Percentiles rank a stretch among this genome's conserved stretches.
Evolutionary conservation across 2,797 vertebrate species (phyloP).

Genomic region (Cheirogaleus major): DNA sequence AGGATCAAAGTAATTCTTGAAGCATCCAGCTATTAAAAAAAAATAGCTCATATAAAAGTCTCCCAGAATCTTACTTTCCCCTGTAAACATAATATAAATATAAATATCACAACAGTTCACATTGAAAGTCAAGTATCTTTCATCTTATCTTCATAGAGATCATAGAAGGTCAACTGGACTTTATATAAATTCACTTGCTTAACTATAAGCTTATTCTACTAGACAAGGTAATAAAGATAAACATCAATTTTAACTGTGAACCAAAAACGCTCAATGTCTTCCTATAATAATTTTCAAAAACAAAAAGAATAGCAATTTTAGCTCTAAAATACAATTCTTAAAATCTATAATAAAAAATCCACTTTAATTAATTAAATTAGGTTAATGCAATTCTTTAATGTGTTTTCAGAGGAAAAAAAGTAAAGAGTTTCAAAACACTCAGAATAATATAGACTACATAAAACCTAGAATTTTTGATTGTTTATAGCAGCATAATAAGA

Average conservation of each 20-base stretch:
- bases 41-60: not conserved
- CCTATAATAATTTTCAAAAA: conserved; percentile 18
- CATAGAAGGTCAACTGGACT: not conserved
- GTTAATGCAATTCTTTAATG: not conserved
- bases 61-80: not conserved
- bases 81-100: not conserved
- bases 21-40: not conserved
- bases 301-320: not conserved
- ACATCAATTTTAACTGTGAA: conserved; percentile 7
- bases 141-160: not conserved
- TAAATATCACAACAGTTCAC: not conserved
- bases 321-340: conserved; percentile 22
- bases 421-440: conserved; percentile 6
- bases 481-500: not conserved
- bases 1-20: conserved; percentile 13
- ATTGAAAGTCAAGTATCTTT: conserved; percentile 15
- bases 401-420: not conserved
- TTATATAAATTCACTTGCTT: conserved; percentile 8
- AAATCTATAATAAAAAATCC: conserved; percentile 14
- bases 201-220: not conserved
- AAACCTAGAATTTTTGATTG: not conserved
- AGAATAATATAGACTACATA: not conserved
- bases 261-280: conserved; percentile 17
- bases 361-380: conserved; percentile 20
- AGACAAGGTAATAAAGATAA: not conserved